Base-by-base conservation (phyloP, 2,113 vertebrate genomes). In the Noturus placidus region DNA sequence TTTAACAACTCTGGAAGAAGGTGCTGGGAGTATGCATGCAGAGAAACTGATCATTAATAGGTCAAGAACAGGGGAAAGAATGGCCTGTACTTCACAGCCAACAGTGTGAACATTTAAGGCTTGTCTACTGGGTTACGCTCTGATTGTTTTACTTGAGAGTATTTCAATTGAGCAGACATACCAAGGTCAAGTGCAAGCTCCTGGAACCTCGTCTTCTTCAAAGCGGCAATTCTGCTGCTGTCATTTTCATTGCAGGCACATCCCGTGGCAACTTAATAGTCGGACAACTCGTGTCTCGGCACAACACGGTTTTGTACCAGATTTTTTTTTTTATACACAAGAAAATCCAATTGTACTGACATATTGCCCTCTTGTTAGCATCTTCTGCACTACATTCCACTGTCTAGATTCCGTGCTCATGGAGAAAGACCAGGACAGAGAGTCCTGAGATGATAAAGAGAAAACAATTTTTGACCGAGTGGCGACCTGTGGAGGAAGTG, bases 1-100 rank as follows among this genome's bases (percentile, higher is more conserved):
- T 90, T 92, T 85, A 92, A 91, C 91, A 89, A 33, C 92, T 56
- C 25, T 10, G 27, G 82, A 57, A 33, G 86, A 89, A 89, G 90
- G 63, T 69, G 91, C 88, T 77, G 84, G 88, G 79, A 89, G 86
- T 74, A 88, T 61, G 59, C 38, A 56, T 52, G 50, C 87, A 67
- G 61, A 65, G 59, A 69, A 19, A 70, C 27, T 81, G 70, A 77
- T 79, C 69, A 88, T 54, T 52, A 83, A 63, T 52, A 72, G 54
- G 61, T 19, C 35, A 84, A 52, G 79, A 82, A 77, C 83, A 88
- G 52, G 56, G 19, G 83, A 79, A 72, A 88, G 76, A 42, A 86
- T 7, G 3, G 50, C 22, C 17, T 61, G 59, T 82, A 86, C 86
- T 77, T n/a, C 30, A 65, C 30, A 59, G 82, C 76, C 78, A 88